Evolutionary conservation across 1,140 invertebrate genomes (phyloP).

Genomic region (Drosophila watanabei): DNA sequence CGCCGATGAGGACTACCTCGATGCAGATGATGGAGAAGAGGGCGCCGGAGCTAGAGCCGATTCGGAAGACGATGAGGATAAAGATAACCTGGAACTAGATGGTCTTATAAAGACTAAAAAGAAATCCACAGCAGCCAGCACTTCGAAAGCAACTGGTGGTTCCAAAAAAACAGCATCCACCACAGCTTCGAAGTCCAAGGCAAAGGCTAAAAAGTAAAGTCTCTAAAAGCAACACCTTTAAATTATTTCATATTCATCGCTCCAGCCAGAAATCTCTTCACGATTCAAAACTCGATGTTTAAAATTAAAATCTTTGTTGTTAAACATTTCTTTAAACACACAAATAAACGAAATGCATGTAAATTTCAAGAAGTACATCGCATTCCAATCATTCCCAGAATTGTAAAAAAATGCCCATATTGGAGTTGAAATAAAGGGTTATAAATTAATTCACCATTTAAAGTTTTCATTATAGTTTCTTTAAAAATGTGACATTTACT

Average conservation of each 20-base stretch:
- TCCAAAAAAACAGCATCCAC: conserved; percentile 51
- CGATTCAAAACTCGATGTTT: not conserved
- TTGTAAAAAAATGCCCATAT: not conserved
- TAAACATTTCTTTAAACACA: not conserved
- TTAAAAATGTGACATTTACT: too few species aligned
- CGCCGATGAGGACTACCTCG: conserved; percentile 72
- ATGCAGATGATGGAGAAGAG: conserved; percentile 69
- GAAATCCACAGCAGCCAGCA: conserved; percentile 49
- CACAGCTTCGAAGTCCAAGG: conserved; percentile 57
- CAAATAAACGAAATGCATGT: not conserved
- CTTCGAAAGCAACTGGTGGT: conserved; percentile 42
- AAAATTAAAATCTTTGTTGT: not conserved
- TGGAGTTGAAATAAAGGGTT: not conserved
- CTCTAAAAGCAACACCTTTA: not conserved
- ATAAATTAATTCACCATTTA: too few species aligned
- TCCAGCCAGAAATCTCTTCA: not conserved
- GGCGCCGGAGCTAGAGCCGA: conserved; percentile 81
- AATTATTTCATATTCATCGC: conserved; percentile 6
- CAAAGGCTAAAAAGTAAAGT: conserved; percentile 62
- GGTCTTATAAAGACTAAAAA: conserved; percentile 90
- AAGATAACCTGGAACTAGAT: conserved; percentile 90
- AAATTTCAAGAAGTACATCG: not conserved
- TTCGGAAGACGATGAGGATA: conserved; percentile 86
- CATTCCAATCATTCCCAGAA: not conserved
- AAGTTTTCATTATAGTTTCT: not conserved